Evolutionary conservation across 2,797 vertebrate genomes (phyloP), one percentile per base, ranked within the genome.

Genomic region (Phrynocephalus forsythii): DNA sequence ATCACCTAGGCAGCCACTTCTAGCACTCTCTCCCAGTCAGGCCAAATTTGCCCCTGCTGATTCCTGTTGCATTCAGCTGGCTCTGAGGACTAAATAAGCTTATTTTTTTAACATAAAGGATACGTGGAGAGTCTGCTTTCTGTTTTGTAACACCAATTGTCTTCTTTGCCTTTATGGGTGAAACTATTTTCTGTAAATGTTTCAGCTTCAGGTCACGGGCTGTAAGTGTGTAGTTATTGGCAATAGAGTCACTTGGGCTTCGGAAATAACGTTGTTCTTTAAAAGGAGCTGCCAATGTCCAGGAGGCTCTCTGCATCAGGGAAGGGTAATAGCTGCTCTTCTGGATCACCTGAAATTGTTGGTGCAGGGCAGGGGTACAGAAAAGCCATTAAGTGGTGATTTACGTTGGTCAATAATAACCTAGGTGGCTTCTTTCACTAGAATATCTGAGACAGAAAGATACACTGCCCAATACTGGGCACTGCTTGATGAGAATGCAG

Each of bases 181-280:
- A 87, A 63, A 66, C 92, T 1, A 94, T 91, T 38, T 84, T 94
- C n/a, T 85, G 86, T 7, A 99, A 89, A 76, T 97, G 93, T 75
- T 86, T 92, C 44, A 98, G 91, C 82, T 95, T 98, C 80, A 99
- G 94, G 85, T 97, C 89, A 38, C 79, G 94, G 11, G 97, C 97
- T 7, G 8, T 88, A 22, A 90, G 96, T 33, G 96, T 97, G 86
- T 97, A 99, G 94, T 99, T 98, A 94, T 97, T 99, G 88, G 95
- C 98, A 82, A 99, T 98, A 83, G 97, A 97, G 88, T 98, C 97
- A 83, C 97, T 98, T 0, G 96, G 98, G 81, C 95, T 97, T 33
- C 97, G 95, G 89, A 95, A 92, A 88, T 95, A 90, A 16, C 63
- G 75, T 66, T 96, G 96, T 48, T 98, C 98, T 94, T 98, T 98